Base-by-base conservation (phyloP, 2,888 invertebrate species). In the Aphodius sticticus region DNA sequence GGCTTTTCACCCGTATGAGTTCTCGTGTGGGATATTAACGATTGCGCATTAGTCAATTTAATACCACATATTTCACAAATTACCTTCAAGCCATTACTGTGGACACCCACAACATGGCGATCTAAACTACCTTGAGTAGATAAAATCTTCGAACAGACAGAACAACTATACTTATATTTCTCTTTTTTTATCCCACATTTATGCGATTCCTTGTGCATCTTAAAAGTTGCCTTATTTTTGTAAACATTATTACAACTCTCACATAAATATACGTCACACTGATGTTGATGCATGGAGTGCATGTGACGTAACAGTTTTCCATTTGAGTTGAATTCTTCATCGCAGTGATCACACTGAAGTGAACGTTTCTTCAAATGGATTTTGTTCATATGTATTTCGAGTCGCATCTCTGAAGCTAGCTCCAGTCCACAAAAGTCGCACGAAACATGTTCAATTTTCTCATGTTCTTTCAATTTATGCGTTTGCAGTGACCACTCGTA, bases 1-100 rank as follows among this genome's bases (percentile, higher is more conserved):
- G 92, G 91, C 83, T 92, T 92, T 78, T 92, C 91, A 80, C 92
- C 91, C 69, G 92, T 92, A 89, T 96, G 96, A 80, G 94, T 95
- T 86, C 94, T 93, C 87, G 93, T 93, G 85, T 96, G 96, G 35
- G 94, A 53, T 53, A 12, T 53, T 53, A 53, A 53, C 53, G 53
- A 53, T 12, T 53, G 53, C 6, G 7, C 12, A 53, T 53, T 53
- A 5, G 53, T 53, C 53, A 12, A 53, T 26, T 26, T 26, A 53
- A 53, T 7, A 2, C 53, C 53, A 53, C 53, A 53, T 53, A 53
- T 12, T 53, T 53, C 53, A 53, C 53, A 53, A 7, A 53, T 12
- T 92, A 92, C 81, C 91, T 91, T 88, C 91, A 91, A 75, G 92
- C n/a, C 26, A 16, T 69, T 26, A 0, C 53, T 69, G 14, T 69